Evolutionary conservation across 2,797 vertebrate genomes (phyloP).

Genomic region (Falco naumanni): DNA sequence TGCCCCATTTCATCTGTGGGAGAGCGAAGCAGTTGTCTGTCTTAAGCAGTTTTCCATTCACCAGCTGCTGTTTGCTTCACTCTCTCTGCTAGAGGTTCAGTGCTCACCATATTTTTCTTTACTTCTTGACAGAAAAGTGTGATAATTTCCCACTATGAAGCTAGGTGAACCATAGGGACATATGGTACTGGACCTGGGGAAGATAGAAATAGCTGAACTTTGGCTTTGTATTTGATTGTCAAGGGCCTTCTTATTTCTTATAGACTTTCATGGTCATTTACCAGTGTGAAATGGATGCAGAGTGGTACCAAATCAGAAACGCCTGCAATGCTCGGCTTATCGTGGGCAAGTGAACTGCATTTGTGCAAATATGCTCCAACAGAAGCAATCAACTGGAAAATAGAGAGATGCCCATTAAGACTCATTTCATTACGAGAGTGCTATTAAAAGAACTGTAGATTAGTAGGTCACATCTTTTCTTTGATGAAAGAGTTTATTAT

Average conservation of each 20-base stretch:
- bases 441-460: constrained; percentile 37
- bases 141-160: not conserved
- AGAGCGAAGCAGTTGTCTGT: not conserved
- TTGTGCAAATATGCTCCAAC: not conserved
- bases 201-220: not conserved
- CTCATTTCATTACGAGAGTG: constrained; percentile 16
- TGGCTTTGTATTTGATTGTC: not conserved
- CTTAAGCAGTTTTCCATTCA: not conserved
- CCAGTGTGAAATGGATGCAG: not conserved
- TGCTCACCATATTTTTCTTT: not conserved
- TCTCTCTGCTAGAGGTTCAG: not conserved
- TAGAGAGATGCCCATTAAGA: constrained; percentile 27
- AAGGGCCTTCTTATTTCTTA: not conserved
- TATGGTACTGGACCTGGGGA: not conserved
- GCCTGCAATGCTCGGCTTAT: not conserved
- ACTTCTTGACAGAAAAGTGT: not conserved
- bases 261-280: not conserved
- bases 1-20: not conserved
- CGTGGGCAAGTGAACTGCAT: constrained; percentile 4
- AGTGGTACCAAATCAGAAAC: not conserved
- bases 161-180: not conserved
- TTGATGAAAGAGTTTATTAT: constrained; percentile 5
- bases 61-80: not conserved
- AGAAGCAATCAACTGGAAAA: constrained; percentile 44
- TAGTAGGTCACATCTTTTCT: constrained; percentile 20